Conservation (phyloP, 2,113 vertebrate genomes). For the Xenopus tropicalis region DNA sequence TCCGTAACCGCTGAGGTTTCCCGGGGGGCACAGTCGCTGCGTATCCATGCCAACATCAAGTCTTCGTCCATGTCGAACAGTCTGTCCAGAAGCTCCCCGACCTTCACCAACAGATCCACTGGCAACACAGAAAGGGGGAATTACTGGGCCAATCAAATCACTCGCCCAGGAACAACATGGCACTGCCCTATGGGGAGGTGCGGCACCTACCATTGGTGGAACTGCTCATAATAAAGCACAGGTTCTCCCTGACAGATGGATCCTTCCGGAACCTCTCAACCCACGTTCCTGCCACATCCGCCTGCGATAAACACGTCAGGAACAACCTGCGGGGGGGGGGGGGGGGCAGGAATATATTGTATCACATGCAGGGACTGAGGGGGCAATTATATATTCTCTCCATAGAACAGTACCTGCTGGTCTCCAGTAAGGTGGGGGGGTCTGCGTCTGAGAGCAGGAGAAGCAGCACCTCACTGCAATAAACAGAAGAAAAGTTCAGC, state of each 20-base stretch:
- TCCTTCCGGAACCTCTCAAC: conserved; percentile 79
- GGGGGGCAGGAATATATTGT: not conserved
- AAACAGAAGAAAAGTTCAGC: too few species aligned
- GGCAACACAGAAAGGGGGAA: conserved; percentile 33
- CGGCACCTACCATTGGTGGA: conserved; percentile 86
- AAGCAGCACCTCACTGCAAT: conserved; percentile 75
- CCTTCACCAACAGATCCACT: conserved; percentile 90
- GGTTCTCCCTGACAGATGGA: conserved; percentile 66
- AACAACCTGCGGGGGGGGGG: conserved; percentile 72
- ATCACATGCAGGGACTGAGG: not conserved
- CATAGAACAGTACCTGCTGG: conserved; percentile 73
- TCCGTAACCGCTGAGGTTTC: conserved; percentile 52
- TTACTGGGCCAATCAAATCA: too few species aligned
- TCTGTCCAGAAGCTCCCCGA: conserved; percentile 91
- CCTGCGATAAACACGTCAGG: conserved; percentile 86
- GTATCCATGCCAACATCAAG: conserved; percentile 87
- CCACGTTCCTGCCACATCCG: conserved; percentile 80
- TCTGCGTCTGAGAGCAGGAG: conserved; percentile 86
- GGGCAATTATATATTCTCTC: not conserved
- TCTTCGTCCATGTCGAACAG: conserved; percentile 94
- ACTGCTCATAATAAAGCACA: conserved; percentile 95
- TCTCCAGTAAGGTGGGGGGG: conserved; percentile 90
- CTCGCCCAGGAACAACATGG: too few species aligned
- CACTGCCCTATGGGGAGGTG: too few species aligned
- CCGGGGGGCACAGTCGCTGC: conserved; percentile 48